Base-by-base conservation (phyloP, 1,140 invertebrate genomes). In the Diabrotica undecimpunctata region DNA sequence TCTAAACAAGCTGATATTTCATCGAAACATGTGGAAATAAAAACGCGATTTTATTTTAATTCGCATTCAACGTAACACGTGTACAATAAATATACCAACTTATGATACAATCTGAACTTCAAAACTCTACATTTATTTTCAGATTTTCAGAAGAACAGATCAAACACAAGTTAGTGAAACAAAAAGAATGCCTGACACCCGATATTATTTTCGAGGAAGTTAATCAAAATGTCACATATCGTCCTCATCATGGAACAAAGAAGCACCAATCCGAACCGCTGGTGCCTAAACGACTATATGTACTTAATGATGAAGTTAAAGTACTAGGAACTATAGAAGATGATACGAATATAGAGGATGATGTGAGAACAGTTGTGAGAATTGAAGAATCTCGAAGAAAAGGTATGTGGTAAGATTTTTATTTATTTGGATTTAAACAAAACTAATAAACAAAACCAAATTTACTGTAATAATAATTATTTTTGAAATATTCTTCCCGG, bases 301-400 rank as follows among this genome's bases (percentile, higher is more conserved):
- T 91, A 25, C 64, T 89, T 4, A 88, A 90, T 70, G 88, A 92
- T 65, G 92, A 91, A 68, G 83, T 92, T n/a, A 88, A 92, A 68
- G 84, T 91, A 3, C 83, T 82, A 11, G 83, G 13, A 25, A 14
- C 54, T 7, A 25, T 35, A 4, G 54, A 55, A 55, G 35, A 25
- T 36, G n/a, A 0, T 14, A 11, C 25, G 25, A 11, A 14, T 14
- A 25, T 25, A 25, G 13, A 46, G n/a, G n/a, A 55, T 55, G 25
- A 13, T 0, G 35, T 5, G 5, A 35, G 14, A 55, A 14, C 54
- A 13, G 86, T 86, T 69, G 83, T 90, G 62, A 77, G 84, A 14
- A 82, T 91, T 55, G 88, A 90, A 77, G 82, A 84, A 55, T 81
- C 82, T 52, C 59, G 41, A 58, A 62, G 60, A 58, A 38, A 46